Percentiles rank a stretch among this genome's conserved stretches.
Conservation (phyloP, 2,113 vertebrate species). For the Elachura formosa region DNA sequence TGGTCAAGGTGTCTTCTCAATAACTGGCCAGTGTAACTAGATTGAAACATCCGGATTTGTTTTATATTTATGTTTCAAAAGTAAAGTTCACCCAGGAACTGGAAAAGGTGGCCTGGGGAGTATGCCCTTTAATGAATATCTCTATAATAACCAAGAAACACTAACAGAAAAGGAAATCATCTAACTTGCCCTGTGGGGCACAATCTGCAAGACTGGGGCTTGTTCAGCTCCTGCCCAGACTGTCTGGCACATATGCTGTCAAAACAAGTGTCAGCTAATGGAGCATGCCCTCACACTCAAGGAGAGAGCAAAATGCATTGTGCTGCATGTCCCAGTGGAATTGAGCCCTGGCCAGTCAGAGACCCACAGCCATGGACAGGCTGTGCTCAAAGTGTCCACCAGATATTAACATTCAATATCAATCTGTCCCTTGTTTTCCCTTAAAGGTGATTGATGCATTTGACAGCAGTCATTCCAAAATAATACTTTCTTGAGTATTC, state of each 20-base stretch:
- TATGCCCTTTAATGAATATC: neutral
- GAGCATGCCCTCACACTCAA: neutral
- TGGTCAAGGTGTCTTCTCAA: neutral
- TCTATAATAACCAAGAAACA: neutral
- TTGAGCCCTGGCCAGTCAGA: rapidly evolving
- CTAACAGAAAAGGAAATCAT: neutral
- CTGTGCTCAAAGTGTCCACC: neutral
- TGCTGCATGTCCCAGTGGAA: neutral
- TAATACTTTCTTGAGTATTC: neutral
- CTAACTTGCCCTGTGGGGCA: neutral
- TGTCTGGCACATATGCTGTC: neutral
- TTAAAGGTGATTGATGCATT: neutral
- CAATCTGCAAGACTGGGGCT: neutral
- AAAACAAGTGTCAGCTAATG: slow-evolving; percentile 24
- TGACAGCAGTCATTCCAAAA: neutral
- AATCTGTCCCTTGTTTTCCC: neutral
- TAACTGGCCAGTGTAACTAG: neutral
- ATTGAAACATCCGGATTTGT: neutral
- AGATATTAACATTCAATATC: neutral
- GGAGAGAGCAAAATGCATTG: neutral
- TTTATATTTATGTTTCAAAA: neutral
- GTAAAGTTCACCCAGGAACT: neutral
- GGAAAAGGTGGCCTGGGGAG: neutral
- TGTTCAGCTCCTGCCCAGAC: neutral
- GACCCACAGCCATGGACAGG: rapidly evolving